Conservation (phyloP, 2,888 invertebrate species). For the Agrenia bidenticulata region DNA sequence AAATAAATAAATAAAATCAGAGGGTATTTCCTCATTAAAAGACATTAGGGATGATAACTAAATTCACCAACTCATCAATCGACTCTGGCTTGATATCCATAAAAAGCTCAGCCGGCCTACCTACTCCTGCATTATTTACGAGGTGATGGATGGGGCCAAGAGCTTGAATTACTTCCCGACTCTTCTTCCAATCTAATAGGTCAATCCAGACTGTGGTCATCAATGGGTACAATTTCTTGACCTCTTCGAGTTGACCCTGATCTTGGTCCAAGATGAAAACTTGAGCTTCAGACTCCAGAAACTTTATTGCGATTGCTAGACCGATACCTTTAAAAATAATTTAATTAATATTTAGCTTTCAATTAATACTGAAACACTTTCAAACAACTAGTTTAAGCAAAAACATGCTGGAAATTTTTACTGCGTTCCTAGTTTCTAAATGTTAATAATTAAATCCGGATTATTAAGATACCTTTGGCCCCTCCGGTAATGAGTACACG, state of each 20-base stretch:
- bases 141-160: not conserved
- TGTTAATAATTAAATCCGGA: too few species aligned
- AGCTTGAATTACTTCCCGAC: not conserved
- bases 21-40: not conserved
- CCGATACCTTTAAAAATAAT: constrained; percentile 8
- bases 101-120: constrained; percentile 26
- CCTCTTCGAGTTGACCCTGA: not conserved
- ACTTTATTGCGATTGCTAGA: constrained; percentile 8
- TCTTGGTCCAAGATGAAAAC: constrained; percentile 11
- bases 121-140: constrained; percentile 26
- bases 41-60: too few species aligned
- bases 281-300: constrained; percentile 7
- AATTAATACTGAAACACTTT: too few species aligned
- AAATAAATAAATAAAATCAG: not conserved
- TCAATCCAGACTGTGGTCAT: not conserved
- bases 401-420: too few species aligned
- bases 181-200: constrained; percentile 6
- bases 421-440: too few species aligned
- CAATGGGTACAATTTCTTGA: not conserved
- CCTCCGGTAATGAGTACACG: constrained; percentile 31
- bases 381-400: too few species aligned
- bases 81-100: constrained; percentile 24
- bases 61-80: constrained; percentile 31
- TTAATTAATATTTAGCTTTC: not conserved
- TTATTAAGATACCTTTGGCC: too few species aligned